Evolutionary conservation across 2,797 vertebrate species (phyloP).

Genomic region (Steatocranus sp.): DNA sequence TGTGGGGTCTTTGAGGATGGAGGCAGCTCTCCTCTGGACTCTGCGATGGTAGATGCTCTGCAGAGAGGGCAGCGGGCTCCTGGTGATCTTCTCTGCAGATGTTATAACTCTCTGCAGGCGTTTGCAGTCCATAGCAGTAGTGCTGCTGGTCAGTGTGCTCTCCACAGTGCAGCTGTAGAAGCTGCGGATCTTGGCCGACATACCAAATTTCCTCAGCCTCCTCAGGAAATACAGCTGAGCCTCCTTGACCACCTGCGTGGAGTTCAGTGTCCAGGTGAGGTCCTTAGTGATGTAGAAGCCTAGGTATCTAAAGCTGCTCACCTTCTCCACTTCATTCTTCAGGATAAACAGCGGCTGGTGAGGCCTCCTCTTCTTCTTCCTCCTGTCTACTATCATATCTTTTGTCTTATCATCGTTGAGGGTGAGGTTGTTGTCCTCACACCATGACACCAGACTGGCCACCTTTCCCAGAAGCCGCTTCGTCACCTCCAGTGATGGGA

Average conservation of each 20-base stretch:
- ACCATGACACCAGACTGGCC: background rate
- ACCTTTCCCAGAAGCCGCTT: background rate
- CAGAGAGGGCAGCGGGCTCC: background rate
- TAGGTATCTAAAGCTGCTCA: background rate
- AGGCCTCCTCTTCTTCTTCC: background rate
- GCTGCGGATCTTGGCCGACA: accelerated
- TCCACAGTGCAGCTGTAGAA: background rate
- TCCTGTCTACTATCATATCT: background rate
- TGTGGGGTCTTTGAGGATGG: background rate
- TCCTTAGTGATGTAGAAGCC: background rate
- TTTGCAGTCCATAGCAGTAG: accelerated
- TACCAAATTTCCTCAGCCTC: background rate
- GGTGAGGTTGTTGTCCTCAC: background rate
- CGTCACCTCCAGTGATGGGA: accelerated
- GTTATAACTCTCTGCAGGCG: background rate
- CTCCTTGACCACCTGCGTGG: background rate
- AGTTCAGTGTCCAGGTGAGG: background rate
- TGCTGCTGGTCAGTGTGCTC: background rate
- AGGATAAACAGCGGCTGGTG: accelerated
- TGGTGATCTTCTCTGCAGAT: background rate
- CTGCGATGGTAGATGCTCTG: background rate
- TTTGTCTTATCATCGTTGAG: background rate
- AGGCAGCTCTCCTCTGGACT: background rate
- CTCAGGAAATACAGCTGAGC: background rate
- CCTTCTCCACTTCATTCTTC: background rate